Evolutionary conservation across 2,888 invertebrate genomes (phyloP), one percentile per base, ranked within the genome.

Genomic region (Sericinus montela): DNA sequence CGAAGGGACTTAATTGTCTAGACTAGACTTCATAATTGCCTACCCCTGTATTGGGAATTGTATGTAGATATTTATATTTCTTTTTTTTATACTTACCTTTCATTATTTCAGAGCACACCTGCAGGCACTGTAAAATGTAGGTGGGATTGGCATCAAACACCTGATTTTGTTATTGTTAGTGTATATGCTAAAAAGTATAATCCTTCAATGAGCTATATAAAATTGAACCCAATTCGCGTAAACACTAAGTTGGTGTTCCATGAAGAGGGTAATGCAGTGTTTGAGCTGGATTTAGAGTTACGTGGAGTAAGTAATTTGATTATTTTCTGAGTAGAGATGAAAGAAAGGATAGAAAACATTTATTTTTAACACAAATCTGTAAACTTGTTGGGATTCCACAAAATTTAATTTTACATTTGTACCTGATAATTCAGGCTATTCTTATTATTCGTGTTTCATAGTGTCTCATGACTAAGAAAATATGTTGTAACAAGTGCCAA

Each of bases 141-240:
- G 16, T 93, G 95, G 90, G 98, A 99, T 75, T 98, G 97, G 95
- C 97, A 98, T 83, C 98, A 99, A 87, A 98, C 98, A 0, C 93
- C 93, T 0, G 91, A 93, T 0, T 91, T 92, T 73, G 95, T 98
- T 0, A 94, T 95, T 52, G 92, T 98, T 41, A 94, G 97, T 30
- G 91, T 98, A 37, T 99, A 96, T 81, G 95, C 96, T 0, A 98
- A 98, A 86, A 93, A 95, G 61, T 95, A 97, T 69, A 92, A 96
- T 60, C 97, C 97, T 8, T 90, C 90, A 13, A 74, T 90, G 50
- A 96, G 96, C 53, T 83, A 73, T 46, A 90, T 99, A 1, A 93
- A 95, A 83, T 81, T 96, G 15, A 98, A 97, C 82, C 95, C 96
- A 10, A 93, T 98, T 38, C 91, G 94, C 23, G 84, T 97, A 32